Evolutionary conservation across 2,888 invertebrate species (phyloP).

Genomic region (Epiblema foenella): DNA sequence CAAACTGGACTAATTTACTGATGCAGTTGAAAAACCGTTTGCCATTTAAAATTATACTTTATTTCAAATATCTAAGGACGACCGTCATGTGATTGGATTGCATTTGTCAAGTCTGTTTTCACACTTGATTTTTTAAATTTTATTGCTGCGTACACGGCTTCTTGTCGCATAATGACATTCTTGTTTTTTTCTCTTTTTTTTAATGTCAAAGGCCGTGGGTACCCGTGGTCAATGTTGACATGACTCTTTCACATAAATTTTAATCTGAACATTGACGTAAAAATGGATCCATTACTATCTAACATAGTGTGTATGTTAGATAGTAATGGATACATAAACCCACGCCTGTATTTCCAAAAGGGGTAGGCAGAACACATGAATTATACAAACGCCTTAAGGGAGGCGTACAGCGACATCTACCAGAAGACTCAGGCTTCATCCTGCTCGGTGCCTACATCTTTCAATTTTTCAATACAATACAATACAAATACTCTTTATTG

Average conservation of each 20-base stretch:
- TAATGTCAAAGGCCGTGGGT: slow-evolving; percentile 46
- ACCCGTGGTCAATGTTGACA: slow-evolving; percentile 31
- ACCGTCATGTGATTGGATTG: neutral
- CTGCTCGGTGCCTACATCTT: too few relatives aligned
- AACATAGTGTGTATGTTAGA: too few relatives aligned
- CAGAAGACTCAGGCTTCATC: too few relatives aligned
- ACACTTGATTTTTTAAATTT: slow-evolving; percentile 44
- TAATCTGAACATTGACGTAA: neutral
- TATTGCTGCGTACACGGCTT: slow-evolving; percentile 36
- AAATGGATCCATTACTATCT: neutral
- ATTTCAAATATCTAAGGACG: neutral
- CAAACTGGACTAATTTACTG: slow-evolving; percentile 6
- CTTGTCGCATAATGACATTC: slow-evolving; percentile 45
- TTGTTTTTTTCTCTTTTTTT: slow-evolving; percentile 36
- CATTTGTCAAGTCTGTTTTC: slow-evolving; percentile 20
- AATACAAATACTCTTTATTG: too few relatives aligned
- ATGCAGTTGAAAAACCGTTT: neutral
- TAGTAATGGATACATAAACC: too few relatives aligned
- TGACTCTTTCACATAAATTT: neutral
- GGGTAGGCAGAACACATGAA: too few relatives aligned
- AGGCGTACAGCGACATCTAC: too few relatives aligned
- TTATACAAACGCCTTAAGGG: too few relatives aligned
- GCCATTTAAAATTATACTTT: slow-evolving; percentile 34
- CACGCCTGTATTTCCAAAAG: too few relatives aligned
- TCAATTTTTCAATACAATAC: too few relatives aligned